Conservation (phyloP, 1,140 invertebrate genomes). For the Thaumetopoea pityocampa region DNA sequence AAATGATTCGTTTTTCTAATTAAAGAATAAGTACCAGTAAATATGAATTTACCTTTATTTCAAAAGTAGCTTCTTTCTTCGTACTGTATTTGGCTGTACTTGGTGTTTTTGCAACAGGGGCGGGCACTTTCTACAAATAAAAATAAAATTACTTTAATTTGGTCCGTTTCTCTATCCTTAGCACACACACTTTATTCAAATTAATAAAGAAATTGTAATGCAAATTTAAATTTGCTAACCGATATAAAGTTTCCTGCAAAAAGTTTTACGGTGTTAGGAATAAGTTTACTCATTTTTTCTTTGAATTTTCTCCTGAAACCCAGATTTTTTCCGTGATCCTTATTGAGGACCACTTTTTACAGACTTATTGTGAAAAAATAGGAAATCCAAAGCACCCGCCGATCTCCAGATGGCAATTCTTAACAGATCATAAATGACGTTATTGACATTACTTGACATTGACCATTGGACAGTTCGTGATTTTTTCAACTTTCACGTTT, state of each 20-base stretch:
- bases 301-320: slow-evolving; percentile 48
- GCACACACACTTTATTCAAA: no score
- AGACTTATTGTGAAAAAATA: slow-evolving; percentile 10
- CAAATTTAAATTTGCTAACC: no score
- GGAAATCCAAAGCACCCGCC: slow-evolving; percentile 14
- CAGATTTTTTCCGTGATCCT: slow-evolving; percentile 52
- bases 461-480: slow-evolving; percentile 12
- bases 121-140: slow-evolving; percentile 52
- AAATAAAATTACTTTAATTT: slow-evolving; percentile 12
- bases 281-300: slow-evolving; percentile 60
- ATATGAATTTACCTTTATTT: slow-evolving; percentile 79
- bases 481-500: no score
- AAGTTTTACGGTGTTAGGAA: slow-evolving; percentile 53
- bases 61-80: slow-evolving; percentile 83
- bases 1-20: no score
- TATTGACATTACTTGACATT: slow-evolving; percentile 17
- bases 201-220: no score
- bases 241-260: slow-evolving; percentile 40
- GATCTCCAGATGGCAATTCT: slow-evolving; percentile 18
- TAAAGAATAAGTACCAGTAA: neutral
- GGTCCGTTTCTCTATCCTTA: no score
- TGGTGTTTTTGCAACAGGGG: slow-evolving; percentile 46
- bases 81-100: slow-evolving; percentile 78
- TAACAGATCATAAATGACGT: slow-evolving; percentile 21
- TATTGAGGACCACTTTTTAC: slow-evolving; percentile 28